These are phyloP conservation scores for Thunnus maccoyii DNA, from an alignment of 2,113 vertebrate species.

Conservation along the genomic window DNA sequence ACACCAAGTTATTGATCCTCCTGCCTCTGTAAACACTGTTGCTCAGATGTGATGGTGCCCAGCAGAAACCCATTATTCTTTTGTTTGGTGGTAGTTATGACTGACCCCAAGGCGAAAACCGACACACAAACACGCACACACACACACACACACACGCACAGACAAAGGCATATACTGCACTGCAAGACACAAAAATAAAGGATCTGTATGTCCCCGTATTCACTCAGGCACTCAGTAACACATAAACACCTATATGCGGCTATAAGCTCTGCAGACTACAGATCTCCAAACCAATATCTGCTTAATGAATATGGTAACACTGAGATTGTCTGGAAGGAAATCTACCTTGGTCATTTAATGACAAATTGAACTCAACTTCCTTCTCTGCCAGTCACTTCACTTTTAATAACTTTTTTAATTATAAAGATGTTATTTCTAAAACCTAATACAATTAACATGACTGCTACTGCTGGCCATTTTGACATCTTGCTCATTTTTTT, in stretches of 20 bases:
- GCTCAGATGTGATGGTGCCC: slow-evolving; percentile 33
- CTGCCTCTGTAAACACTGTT: slow-evolving; percentile 41
- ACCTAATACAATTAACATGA: background rate
- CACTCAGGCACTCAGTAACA: background rate
- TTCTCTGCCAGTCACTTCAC: background rate
- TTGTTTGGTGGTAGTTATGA: slow-evolving; percentile 39
- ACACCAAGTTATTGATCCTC: slow-evolving; percentile 48
- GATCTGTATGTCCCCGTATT: background rate
- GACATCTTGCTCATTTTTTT: background rate
- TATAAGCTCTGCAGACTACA: too few relatives aligned
- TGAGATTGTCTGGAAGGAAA: too few relatives aligned
- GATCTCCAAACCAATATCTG: too few relatives aligned
- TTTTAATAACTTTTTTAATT: background rate
- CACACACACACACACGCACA: too few relatives aligned
- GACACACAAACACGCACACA: too few relatives aligned
- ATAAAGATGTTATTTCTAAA: background rate
- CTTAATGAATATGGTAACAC: too few relatives aligned
- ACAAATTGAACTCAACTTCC: too few relatives aligned
- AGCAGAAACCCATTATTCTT: slow-evolving; percentile 51
- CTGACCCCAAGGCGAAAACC: slow-evolving; percentile 15
- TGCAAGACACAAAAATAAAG: background rate
- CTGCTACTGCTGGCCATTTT: background rate
- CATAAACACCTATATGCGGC: background rate
- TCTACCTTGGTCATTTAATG: too few relatives aligned
- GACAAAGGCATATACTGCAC: background rate